Percentiles rank a stretch among this genome's conserved stretches.
phyloP scores from a whole-genome alignment of 1,140 invertebrate genomes.

The Muscidifurax raptorellus region DNA sequence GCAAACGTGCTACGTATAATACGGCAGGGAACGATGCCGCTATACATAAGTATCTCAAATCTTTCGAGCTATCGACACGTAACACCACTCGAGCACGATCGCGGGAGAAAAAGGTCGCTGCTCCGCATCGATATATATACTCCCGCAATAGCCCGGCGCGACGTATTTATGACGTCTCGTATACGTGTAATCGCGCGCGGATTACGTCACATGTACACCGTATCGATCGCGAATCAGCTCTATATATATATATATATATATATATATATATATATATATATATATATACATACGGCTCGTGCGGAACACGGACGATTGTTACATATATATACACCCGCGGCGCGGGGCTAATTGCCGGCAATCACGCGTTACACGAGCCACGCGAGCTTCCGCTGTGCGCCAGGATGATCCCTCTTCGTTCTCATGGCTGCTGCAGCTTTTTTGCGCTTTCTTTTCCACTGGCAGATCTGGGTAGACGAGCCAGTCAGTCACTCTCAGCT shows the following conservation, averaged over 20 bases:
- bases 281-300: not conserved
- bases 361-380: conserved; percentile 25
- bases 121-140: not conserved
- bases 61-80: not conserved
- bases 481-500: not conserved
- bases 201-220: not conserved
- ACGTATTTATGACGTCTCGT: conserved; percentile 30
- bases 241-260: too few relatives aligned
- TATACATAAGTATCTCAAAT: not conserved
- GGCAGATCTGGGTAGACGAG: not conserved
- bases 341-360: conserved; percentile 22
- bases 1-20: too few relatives aligned
- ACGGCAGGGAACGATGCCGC: too few relatives aligned
- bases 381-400: not conserved
- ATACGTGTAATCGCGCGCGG: not conserved
- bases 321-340: not conserved
- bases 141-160: not conserved
- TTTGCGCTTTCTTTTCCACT: not conserved
- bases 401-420: not conserved
- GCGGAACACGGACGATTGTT: not conserved
- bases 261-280: too few relatives aligned
- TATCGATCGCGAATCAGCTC: not conserved
- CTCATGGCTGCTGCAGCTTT: not conserved
- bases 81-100: not conserved
- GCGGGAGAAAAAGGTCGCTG: not conserved